Evolutionary conservation across 2,797 vertebrate genomes (phyloP), one percentile per base, ranked within the genome.

Genomic region (Eutrigla gurnardus): DNA sequence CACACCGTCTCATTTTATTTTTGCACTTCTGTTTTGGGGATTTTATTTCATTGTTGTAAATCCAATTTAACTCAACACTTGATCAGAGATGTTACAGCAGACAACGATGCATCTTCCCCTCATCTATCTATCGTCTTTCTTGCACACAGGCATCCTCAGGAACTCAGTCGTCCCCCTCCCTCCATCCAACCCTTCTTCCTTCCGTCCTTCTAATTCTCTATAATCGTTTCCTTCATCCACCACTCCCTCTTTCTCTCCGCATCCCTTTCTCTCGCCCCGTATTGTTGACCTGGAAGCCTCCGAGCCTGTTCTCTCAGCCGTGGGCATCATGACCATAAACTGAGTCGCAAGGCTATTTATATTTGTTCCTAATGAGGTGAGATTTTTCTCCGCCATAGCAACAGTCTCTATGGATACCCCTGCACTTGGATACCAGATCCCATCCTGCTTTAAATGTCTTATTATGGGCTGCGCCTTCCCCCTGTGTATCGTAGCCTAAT

Each of bases 331-430:
- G 88, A 86, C 90, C 90, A 91, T 85, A 86, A 91, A 87, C 87
- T 74, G 79, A 91, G 88, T 89, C 69, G 89, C 87, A 75, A 70
- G 88, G 90, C 92, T 94, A 93, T 93, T 93, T 94, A 93, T 94
- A 94, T 93, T 93, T 92, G 90, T 93, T 92, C 90, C 90, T 94
- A 93, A 94, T 93, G 92, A 94, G 90, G 90, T 91, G 90, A 91
- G 90, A 91, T 93, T 91, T 90, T 85, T 89, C 88, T 88, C 86
- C 79, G 88, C 91, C 94, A 92, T 94, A 92, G 93, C 91, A 93
- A 94, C 93, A 8, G 92, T 94, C 92, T 93, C 94, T 93, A 94
- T 94, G 94, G 94, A 93, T 93, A 94, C 93, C 86, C 86, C 86
- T 87, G 90, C 91, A 86, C 91, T 92, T 93, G 90, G 92, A 92